Conservation (phyloP, 2,113 vertebrate species). For the Channa argus region DNA sequence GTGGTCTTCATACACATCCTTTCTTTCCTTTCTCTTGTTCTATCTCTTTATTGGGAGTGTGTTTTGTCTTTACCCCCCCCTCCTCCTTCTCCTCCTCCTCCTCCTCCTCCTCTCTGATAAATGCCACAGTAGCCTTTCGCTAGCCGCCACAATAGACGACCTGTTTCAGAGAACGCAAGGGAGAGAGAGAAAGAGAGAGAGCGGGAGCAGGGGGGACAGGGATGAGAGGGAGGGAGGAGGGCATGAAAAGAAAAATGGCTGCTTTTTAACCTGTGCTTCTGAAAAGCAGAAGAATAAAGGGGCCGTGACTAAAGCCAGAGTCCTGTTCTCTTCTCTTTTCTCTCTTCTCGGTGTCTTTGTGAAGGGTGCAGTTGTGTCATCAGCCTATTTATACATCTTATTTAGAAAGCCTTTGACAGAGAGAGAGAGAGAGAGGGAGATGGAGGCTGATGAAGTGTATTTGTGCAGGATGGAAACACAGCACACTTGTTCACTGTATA, state of each 20-base stretch:
- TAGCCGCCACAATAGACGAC: slow-evolving; percentile 80
- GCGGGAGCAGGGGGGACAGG: slow-evolving; percentile 40
- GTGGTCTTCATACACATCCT: slow-evolving; percentile 83
- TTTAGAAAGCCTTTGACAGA: slow-evolving; percentile 70
- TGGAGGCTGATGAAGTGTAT: slow-evolving; percentile 3
- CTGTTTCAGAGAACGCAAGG: slow-evolving; percentile 77
- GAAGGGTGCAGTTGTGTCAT: slow-evolving; percentile 77
- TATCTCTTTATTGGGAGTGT: slow-evolving; percentile 85
- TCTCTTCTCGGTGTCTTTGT: slow-evolving; percentile 65
- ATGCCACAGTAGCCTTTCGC: slow-evolving; percentile 85
- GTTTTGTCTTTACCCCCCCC: slow-evolving; percentile 78
- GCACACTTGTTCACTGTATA: background rate
- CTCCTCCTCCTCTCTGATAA: slow-evolving; percentile 81
- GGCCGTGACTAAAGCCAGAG: slow-evolving; percentile 65
- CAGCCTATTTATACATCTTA: slow-evolving; percentile 81
- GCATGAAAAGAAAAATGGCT: slow-evolving; percentile 77
- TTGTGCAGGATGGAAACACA: slow-evolving; percentile 17
- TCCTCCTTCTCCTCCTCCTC: slow-evolving; percentile 32
- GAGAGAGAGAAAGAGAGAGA: slow-evolving; percentile 47
- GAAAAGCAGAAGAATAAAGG: slow-evolving; percentile 76
- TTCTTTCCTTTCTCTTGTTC: slow-evolving; percentile 84
- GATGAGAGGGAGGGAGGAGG: slow-evolving; percentile 57
- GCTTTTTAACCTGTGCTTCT: slow-evolving; percentile 84
- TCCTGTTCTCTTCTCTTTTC: slow-evolving; percentile 64
- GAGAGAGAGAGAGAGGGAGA: background rate